Evolutionary conservation across 2,797 vertebrate genomes (phyloP), one percentile per base, ranked within the genome.

Genomic region (Gymnocypris eckloni): DNA sequence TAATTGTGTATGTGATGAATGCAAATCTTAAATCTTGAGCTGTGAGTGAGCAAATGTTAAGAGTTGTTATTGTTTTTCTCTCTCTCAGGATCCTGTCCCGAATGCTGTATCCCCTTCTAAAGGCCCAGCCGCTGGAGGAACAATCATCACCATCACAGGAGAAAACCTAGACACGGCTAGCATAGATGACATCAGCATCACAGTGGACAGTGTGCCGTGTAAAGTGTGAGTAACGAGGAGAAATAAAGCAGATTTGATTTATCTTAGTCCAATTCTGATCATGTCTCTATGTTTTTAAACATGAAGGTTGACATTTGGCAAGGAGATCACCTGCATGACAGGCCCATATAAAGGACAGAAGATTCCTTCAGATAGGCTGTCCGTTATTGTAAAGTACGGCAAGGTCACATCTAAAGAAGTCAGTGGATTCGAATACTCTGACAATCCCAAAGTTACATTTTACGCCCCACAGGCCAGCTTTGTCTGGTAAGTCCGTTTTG

Each of bases 111-210:
- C 1, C 0, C 96, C 96, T 0, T 6, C 18, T 69, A 96, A 77
- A 92, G 98, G 91, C 90, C 97, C 89, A 6, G 94, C 89, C 71
- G 95, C 92, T 0, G 98, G 98, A 0, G 98, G 98, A 25, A 99
- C 98, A 0, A 84, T 91, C 0, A 94, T 99, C 92, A 98, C 96
- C 69, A 97, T 99, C 92, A 76, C 0, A 0, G 98, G 98, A 56
- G 15, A 33, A 0, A 3, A 96, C 86, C 90, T 99, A 90, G 93
- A 97, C 91, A 98, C 97, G 0, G 98, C 96, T 5, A 96, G 95
- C 9, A 93, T 93, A 90, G 95, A 96, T 4, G 98, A 99, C 18
- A 90, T 99, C 37, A 81, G 84, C 0, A 94, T 99, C 88, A 91
- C 85, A 0, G 93, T 99, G 0, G 96, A 92, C 0, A 88, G 56